Evolutionary conservation across 1,140 invertebrate genomes (phyloP).

Genomic region (Ceratina calcarata): DNA sequence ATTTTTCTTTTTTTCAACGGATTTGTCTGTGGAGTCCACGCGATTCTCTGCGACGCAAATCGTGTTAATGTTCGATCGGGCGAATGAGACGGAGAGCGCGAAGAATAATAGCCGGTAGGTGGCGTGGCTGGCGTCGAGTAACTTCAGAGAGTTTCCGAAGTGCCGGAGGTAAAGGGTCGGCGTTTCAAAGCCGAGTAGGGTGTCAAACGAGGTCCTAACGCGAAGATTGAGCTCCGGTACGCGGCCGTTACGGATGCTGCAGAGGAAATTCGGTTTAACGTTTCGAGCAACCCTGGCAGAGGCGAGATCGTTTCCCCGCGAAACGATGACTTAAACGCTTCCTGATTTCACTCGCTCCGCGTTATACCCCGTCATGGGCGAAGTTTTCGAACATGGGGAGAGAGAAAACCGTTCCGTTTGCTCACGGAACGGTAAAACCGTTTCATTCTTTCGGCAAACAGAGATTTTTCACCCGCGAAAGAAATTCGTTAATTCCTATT

Average conservation of each 20-base stretch:
- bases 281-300: neutral
- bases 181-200: conserved; percentile 21
- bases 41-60: too few species aligned
- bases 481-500: neutral
- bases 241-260: conserved; percentile 2
- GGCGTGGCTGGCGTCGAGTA: neutral
- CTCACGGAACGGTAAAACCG: too few species aligned
- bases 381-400: too few species aligned
- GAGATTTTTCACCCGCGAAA: neutral
- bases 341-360: too few species aligned
- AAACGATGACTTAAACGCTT: too few species aligned
- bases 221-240: conserved; percentile 3
- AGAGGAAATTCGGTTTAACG: conserved; percentile 7
- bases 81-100: too few species aligned
- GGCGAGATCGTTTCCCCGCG: conserved; percentile 1
- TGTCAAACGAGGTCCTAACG: conserved; percentile 18
- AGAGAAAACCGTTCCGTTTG: conserved; percentile 8
- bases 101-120: too few species aligned
- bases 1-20: too few species aligned
- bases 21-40: too few species aligned
- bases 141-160: neutral
- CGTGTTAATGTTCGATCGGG: too few species aligned
- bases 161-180: neutral
- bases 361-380: neutral
- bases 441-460: too few species aligned